Conservation (phyloP, 2,113 vertebrate genomes). For the Canis aureus region DNA sequence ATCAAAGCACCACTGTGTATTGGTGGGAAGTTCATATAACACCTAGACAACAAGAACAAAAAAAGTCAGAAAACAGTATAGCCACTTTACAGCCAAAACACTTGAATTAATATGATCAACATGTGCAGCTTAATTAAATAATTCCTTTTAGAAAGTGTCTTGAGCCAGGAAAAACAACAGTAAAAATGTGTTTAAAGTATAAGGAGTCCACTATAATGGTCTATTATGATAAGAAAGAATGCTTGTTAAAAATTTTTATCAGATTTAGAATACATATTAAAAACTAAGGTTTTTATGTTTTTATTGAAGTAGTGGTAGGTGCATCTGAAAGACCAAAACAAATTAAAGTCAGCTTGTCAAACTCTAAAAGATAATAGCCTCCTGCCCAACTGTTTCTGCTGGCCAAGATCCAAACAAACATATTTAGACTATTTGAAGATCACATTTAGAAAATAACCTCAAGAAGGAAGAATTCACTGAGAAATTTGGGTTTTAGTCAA, state of each 20-base stretch:
- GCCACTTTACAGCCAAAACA: neutral
- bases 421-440: neutral
- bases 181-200: neutral
- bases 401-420: conserved; percentile 3
- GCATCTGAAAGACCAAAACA: neutral
- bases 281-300: neutral
- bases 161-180: conserved; percentile 19
- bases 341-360: neutral
- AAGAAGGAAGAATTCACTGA: conserved; percentile 29
- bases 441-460: conserved; percentile 34
- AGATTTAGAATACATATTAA: neutral
- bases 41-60: conserved; percentile 87
- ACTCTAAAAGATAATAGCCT: neutral
- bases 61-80: neutral
- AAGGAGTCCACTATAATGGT: neutral
- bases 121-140: neutral
- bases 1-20: conserved; percentile 98
- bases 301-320: neutral
- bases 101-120: neutral
- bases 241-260: neutral
- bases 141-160: conserved; percentile 6
- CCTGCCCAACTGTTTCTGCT: neutral
- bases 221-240: neutral
- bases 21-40: conserved; percentile 95
- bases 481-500: neutral